Conservation (phyloP, 1,140 invertebrate species). For the Drosophila sucinea region DNA sequence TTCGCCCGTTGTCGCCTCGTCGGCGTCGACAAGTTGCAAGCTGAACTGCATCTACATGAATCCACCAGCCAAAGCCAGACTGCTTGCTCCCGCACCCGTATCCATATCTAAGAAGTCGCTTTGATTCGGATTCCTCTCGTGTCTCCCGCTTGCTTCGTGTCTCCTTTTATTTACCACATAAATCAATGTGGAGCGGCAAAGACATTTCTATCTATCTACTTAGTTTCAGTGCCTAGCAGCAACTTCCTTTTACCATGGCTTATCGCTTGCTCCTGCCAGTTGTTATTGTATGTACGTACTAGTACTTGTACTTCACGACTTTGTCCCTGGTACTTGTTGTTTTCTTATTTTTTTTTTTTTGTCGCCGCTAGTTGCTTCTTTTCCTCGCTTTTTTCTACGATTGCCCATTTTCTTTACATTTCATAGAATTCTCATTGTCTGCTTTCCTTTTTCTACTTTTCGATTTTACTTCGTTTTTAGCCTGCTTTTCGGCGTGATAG, state of each 20-base stretch:
- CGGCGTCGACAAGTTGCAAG: constrained; percentile 17
- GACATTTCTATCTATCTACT: constrained; percentile 81
- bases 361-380: constrained; percentile 70
- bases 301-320: constrained; percentile 8
- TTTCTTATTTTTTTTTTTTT: constrained; percentile 29
- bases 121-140: constrained; percentile 69
- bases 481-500: constrained; percentile 63
- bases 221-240: constrained; percentile 59
- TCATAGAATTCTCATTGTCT: constrained; percentile 62
- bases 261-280: constrained; percentile 46
- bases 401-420: constrained; percentile 73
- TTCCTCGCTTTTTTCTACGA: constrained; percentile 70
- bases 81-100: neutral
- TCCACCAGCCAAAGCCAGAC: constrained; percentile 15
- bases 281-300: constrained; percentile 46
- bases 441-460: constrained; percentile 1
- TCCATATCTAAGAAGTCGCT: constrained; percentile 54
- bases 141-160: constrained; percentile 40
- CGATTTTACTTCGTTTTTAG: constrained; percentile 29
- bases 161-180: constrained; percentile 78
- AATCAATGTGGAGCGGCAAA: constrained; percentile 63
- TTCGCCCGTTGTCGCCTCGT: neutral
- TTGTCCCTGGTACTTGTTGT: constrained; percentile 45
- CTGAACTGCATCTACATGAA: constrained; percentile 34
- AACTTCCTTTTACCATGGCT: constrained; percentile 52